Base-by-base conservation (phyloP, 1,140 invertebrate species). In the Pristionchus pacificus region DNA sequence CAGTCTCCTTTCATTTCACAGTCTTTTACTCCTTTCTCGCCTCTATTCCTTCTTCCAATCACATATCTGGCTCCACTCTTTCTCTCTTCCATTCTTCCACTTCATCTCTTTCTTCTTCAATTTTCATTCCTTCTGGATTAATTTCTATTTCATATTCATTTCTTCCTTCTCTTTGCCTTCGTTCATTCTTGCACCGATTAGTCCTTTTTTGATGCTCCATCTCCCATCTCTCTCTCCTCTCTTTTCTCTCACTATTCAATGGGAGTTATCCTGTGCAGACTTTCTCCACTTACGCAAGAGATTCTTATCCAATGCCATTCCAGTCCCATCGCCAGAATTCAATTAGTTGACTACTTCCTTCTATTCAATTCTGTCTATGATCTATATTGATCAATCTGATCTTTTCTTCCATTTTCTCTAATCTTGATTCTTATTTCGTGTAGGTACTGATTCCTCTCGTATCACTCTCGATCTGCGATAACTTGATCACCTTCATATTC, bases 1-100 rank as follows among this genome's bases (percentile, higher is more conserved):
- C 33, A 1, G 29, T 29, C 32, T 58, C 65, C 49, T 66, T 66
- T 66, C 65, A 2, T 58, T 66, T 29, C 64, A 66, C 38, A 29
- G 65, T 15, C 24, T 63, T 57, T 66, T 57, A 38, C 32, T 28
- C 27, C 30, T 27, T 25, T 13, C 57, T 49, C 59, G n/a, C 19
- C 33, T 27, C 65, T 58, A 55, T 65, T 49, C 57, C 29, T 65
- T n/a, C 49, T 66, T 66, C 59, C 49, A 58, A 24, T 29, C 59
- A 30, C 38, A 49, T 65, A 65, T 49, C 57, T 49, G 38, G 38
- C 30, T 49, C 57, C 32, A 49, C 19, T 25, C 29, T n/a, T 65
- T 25, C 14, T 49, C 28, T 25, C 57, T 24, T 49, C 15, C 57
- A 28, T 49, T 25, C 29, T 25, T 14, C 10, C n/a, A 28, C 15